Conservation (phyloP, 2,113 vertebrate genomes). For the Dolichotis patagonum region DNA sequence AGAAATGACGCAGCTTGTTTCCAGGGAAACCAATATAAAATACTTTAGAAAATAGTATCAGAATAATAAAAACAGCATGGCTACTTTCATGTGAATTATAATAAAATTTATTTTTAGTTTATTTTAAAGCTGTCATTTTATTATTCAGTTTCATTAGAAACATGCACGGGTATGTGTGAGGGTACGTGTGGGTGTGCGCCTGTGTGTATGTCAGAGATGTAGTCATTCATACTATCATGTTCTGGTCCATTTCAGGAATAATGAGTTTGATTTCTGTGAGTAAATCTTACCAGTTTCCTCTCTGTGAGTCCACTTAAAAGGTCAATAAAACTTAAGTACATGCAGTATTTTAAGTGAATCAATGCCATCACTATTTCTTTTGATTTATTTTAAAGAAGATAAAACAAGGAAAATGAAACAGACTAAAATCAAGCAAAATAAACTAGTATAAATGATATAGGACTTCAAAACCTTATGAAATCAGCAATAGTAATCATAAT, state of each 20-base stretch:
- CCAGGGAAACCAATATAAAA: slow-evolving; percentile 30
- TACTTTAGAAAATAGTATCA: neutral
- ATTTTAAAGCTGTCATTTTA: slow-evolving; percentile 5
- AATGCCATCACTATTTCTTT: neutral
- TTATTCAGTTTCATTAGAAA: neutral
- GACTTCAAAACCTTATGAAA: too few relatives aligned
- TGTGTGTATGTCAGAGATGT: neutral
- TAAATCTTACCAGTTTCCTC: neutral
- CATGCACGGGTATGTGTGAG: neutral
- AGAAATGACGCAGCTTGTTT: neutral
- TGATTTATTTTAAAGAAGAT: too few relatives aligned
- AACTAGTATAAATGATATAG: too few relatives aligned
- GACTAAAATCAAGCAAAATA: too few relatives aligned
- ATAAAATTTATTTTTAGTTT: neutral
- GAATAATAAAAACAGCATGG: slow-evolving; percentile 5
- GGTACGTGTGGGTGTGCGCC: neutral
- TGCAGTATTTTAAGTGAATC: neutral
- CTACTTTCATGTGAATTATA: slow-evolving; percentile 20
- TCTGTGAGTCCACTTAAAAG: neutral
- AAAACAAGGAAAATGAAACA: too few relatives aligned
- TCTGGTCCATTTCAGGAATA: neutral
- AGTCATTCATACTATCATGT: neutral
- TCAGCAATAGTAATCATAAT: too few relatives aligned
- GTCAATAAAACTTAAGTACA: neutral
- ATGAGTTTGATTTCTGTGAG: neutral